Evolutionary conservation across 2,797 vertebrate species (phyloP).

Genomic region (Neomorphus geoffroyi): DNA sequence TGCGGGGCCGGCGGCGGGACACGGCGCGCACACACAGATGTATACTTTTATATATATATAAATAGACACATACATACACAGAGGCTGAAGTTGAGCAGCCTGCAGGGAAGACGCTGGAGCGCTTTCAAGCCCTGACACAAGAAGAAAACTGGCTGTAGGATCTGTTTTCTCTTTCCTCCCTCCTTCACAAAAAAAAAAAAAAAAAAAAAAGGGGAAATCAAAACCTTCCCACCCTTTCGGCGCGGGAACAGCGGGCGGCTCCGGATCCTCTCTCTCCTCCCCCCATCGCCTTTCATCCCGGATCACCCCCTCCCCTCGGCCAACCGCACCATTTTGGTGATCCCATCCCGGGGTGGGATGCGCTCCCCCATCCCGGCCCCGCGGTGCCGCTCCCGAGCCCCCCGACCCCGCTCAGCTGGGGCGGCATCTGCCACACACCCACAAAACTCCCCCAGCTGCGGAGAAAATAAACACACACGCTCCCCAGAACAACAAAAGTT

Average conservation of each 20-base stretch:
- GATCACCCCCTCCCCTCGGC: conserved; percentile 1
- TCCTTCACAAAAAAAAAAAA: not conserved
- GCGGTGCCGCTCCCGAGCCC: not conserved
- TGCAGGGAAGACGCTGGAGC: not conserved
- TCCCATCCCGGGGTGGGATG: conserved; percentile 57
- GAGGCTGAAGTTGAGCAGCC: conserved; percentile 47
- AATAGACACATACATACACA: not conserved
- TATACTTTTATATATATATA: not conserved
- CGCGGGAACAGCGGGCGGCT: not conserved
- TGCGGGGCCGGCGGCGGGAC: not conserved
- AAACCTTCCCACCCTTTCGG: not conserved
- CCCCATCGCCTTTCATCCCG: conserved; percentile 9
- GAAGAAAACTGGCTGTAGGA: conserved; percentile 67
- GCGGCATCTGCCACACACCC: conserved; percentile 55
- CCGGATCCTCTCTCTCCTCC: not conserved
- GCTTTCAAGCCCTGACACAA: conserved; percentile 2
- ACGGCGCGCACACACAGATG: not conserved
- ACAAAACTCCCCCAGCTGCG: not conserved
- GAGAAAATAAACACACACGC: not conserved
- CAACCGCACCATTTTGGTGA: conserved; percentile 80
- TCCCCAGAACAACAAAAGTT: not conserved
- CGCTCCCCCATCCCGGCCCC: not conserved
- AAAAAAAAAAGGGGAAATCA: not conserved
- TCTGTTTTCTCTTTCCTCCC: conserved; percentile 84
- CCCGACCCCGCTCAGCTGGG: conserved; percentile 38